phyloP scores from a whole-genome alignment of 2,888 invertebrate genomes.

The Coelogynopora nodosa region DNA sequence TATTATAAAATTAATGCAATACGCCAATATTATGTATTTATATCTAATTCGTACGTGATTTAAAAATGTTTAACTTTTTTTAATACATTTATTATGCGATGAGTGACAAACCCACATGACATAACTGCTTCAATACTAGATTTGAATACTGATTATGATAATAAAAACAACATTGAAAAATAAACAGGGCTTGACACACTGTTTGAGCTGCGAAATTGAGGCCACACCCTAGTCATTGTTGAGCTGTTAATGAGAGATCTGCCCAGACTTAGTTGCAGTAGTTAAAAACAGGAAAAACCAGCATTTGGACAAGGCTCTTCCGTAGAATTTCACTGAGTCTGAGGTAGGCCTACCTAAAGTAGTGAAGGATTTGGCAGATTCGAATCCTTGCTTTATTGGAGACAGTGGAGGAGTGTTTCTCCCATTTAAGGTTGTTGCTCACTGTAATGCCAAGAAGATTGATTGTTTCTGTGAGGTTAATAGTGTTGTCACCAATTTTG shows the following conservation, averaged over 20 bases:
- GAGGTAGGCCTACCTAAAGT: not conserved
- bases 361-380: conserved; percentile 2
- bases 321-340: conserved; percentile 16
- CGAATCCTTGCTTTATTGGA: conserved; percentile 2
- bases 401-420: conserved; percentile 3
- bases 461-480: conserved; percentile 23
- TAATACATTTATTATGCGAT: too few relatives aligned
- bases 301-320: conserved; percentile 21
- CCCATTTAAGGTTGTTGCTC: conserved; percentile 28
- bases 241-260: not conserved
- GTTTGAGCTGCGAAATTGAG: conserved; percentile 8
- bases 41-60: too few relatives aligned
- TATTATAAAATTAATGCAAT: too few relatives aligned
- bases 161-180: too few relatives aligned
- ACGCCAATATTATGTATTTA: too few relatives aligned
- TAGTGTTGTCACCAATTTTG: conserved; percentile 14
- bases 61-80: too few relatives aligned
- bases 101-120: too few relatives aligned
- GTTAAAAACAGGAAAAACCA: conserved; percentile 2
- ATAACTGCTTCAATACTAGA: too few relatives aligned
- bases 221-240: conserved; percentile 5
- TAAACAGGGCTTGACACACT: conserved; percentile 14
- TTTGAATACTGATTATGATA: too few relatives aligned
- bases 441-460: conserved; percentile 21
- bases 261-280: conserved; percentile 4